These are phyloP conservation scores for Pecten maximus DNA, from an alignment of 2,888 invertebrate genomes.

Conservation along the genomic window DNA sequence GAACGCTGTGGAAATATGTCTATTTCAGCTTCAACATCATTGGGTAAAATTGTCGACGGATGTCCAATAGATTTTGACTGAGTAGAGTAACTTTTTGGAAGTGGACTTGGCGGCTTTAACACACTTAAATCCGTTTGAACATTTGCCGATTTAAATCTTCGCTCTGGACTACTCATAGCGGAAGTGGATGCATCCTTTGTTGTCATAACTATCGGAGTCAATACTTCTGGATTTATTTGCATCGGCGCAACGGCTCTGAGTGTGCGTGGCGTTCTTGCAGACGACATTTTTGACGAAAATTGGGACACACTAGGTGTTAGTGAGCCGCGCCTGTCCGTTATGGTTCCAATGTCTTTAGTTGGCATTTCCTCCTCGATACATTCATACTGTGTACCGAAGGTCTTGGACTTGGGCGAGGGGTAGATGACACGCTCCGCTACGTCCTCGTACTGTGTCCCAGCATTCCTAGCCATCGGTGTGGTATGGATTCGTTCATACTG, in stretches of 20 bases:
- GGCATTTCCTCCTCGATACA: not conserved
- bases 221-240: not conserved
- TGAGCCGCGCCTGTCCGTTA: not conserved
- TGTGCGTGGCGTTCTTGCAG: not conserved
- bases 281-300: not conserved
- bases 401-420: not conserved
- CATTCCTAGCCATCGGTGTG: not conserved
- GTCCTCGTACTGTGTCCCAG: not conserved
- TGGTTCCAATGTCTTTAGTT: not conserved
- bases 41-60: not conserved
- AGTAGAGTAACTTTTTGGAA: not conserved
- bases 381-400: slow-evolving; percentile 22
- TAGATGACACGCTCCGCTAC: not conserved
- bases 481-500: not conserved
- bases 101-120: not conserved
- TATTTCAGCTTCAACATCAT: not conserved
- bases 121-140: not conserved
- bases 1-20: not conserved
- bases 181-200: not conserved
- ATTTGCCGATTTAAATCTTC: slow-evolving; percentile 1
- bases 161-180: slow-evolving; percentile 26
- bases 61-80: not conserved
- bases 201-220: not conserved
- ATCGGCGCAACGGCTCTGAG: not conserved
- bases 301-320: not conserved